Evolutionary conservation across 2,113 vertebrate species (phyloP).

Genomic region (Parotia lawesii): DNA sequence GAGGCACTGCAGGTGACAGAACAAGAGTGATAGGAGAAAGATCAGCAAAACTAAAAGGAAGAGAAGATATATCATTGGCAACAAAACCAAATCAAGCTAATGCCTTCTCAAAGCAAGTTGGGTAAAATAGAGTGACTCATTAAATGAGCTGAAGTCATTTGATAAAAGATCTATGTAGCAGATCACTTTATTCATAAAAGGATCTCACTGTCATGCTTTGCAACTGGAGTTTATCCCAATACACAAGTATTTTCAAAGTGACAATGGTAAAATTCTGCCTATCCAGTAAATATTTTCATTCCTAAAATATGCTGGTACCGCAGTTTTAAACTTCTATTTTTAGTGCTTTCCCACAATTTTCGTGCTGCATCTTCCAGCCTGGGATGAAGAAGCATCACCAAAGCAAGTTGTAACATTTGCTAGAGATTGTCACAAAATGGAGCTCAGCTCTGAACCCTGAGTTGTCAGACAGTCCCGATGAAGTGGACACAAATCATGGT

Average conservation of each 20-base stretch:
- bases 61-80: conserved; percentile 25
- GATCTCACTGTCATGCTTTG: not conserved
- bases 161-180: not conserved
- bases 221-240: not conserved
- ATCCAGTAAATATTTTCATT: not conserved
- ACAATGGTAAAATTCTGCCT: not conserved
- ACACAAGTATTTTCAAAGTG: not conserved
- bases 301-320: not conserved
- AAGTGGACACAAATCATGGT: not conserved
- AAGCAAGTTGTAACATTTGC: not conserved
- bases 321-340: not conserved
- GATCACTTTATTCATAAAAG: not conserved
- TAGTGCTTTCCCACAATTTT: not conserved
- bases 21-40: conserved; percentile 36
- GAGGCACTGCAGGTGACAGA: conserved; percentile 26
- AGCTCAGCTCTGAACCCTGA: not conserved
- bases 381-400: not conserved
- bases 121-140: not conserved
- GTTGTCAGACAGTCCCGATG: not conserved
- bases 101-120: conserved; percentile 8
- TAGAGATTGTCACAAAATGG: not conserved
- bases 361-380: not conserved
- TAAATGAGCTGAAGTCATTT: conserved; percentile 4
- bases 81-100: conserved; percentile 50
- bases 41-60: conserved; percentile 49